Conservation (phyloP, 2,113 vertebrate genomes). For the Pituophis catenifer region DNA sequence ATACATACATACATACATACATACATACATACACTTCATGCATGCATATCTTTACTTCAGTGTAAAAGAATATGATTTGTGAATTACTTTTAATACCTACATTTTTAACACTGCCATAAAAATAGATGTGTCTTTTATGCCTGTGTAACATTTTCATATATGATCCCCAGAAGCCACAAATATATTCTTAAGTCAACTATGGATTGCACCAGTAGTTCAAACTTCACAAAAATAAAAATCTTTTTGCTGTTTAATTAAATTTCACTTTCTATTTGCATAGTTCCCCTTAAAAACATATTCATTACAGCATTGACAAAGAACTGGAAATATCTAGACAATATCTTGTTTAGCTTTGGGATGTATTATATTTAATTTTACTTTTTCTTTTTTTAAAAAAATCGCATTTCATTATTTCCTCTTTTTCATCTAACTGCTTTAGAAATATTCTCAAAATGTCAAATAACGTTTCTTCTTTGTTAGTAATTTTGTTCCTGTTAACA, state of each 20-base stretch:
- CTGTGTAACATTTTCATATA: neutral
- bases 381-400: neutral
- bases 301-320: neutral
- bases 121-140: neutral
- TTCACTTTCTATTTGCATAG: neutral
- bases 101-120: neutral
- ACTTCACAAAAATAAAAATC: neutral
- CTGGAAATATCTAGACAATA: neutral
- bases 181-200: neutral
- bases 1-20: neutral
- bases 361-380: neutral
- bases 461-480: neutral
- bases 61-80: neutral
- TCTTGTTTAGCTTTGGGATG: neutral
- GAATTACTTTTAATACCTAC: neutral
- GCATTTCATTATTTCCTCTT: neutral
- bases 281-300: neutral
- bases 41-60: neutral
- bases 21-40: neutral
- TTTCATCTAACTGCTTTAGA: neutral
- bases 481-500: neutral
- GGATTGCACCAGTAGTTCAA: neutral
- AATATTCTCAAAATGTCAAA: constrained; percentile 2
- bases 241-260: neutral
- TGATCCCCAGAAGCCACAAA: neutral